Evolutionary conservation across 1,140 invertebrate species (phyloP), one percentile per base, ranked within the genome.

Genomic region (Sitophilus oryzae): DNA sequence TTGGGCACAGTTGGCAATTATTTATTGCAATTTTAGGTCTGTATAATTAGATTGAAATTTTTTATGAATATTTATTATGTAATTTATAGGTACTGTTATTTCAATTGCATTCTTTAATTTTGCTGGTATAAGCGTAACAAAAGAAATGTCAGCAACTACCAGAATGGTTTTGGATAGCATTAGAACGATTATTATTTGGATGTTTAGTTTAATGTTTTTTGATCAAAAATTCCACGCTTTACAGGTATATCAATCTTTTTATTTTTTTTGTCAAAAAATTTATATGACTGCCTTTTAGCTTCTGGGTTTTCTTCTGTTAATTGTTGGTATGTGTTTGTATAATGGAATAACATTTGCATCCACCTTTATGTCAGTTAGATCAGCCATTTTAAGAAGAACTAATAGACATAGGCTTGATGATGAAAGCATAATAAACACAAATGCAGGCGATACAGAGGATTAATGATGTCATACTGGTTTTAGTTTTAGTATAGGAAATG

Each of bases 71-170:
- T 15, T 3, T 14, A 43, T 41, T 52, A 18, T 10, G 15, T 38
- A 22, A 35, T 21, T 80, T 66, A 30, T 72, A 82, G 89, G 89
- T 56, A 94, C 90, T n/a, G 80, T 89, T 10, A 65, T 95, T 3
- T 95, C 91, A 48, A 96, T 96, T 63, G 93, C 93, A 1, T 93
- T 97, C 69, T 97, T 96, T 75, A 97, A 97, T 71, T 98, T 94
- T 74, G 86, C 92, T 67, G 94, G 94, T 16, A 86, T 98, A 18
- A 91, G 86, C 67, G 89, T 98, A n/a, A 94, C 93, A 0, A 96
- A 96, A 76, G 89, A 95, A 73, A 80, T 92, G 56, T 91, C 85
- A 37, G 91, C 93, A 10, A 95, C 91, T 0, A 94, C 92, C 1
- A 79, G 93, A 62, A 92, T 96, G 86, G 86, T 97, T 4, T 75